These are phyloP conservation scores for Sylvia atricapilla DNA, from an alignment of 2,113 vertebrate genomes.

Conservation along the genomic window DNA sequence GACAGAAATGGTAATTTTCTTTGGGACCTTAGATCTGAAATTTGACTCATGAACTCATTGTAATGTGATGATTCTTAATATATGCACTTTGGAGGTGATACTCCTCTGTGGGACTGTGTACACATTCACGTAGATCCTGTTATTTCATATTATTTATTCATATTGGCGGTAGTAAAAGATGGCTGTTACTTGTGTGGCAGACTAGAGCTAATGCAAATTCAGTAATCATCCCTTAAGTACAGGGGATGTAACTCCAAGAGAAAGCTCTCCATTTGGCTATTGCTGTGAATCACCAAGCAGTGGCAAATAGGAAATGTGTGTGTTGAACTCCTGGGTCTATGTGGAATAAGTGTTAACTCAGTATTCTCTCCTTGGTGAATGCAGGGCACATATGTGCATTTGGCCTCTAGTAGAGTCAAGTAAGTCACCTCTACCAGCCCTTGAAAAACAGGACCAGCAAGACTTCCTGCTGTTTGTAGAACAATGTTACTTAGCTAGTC, in stretches of 20 bases:
- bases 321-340: not conserved
- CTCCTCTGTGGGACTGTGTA: not conserved
- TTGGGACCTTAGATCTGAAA: not conserved
- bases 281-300: not conserved
- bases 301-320: not conserved
- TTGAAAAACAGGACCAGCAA: conserved; percentile 17
- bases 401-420: conserved; percentile 1
- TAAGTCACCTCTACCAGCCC: conserved; percentile 20
- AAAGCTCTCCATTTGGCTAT: not conserved
- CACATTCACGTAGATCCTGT: not conserved
- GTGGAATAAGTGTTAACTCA: not conserved
- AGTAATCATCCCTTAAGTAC: not conserved
- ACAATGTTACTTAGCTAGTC: not conserved
- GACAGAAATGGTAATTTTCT: not conserved
- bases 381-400: not conserved
- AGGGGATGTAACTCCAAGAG: not conserved
- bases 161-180: not conserved
- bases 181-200: not conserved
- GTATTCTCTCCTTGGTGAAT: not conserved
- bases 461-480: conserved; percentile 25
- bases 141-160: not conserved
- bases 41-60: not conserved
- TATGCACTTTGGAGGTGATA: not conserved
- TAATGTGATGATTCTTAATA: not conserved
- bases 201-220: not conserved